phyloP scores from a whole-genome alignment of 2,888 invertebrate species.

The Ennomos erosarius region DNA sequence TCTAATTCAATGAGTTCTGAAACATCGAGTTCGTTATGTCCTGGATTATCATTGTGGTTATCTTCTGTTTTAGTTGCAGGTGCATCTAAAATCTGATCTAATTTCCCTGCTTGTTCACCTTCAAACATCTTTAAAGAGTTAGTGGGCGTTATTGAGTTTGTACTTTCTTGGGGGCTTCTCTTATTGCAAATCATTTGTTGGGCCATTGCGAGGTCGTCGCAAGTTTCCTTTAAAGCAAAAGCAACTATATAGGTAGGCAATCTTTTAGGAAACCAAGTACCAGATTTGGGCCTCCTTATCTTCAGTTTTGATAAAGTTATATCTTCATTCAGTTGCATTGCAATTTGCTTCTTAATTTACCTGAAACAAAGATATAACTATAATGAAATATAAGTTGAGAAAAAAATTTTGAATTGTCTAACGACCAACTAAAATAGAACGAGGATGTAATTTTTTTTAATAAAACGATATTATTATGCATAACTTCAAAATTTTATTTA shows the following conservation, averaged over 20 bases:
- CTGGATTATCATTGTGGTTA: neutral
- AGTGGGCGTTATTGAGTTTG: conserved; percentile 42
- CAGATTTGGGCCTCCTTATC: conserved; percentile 33
- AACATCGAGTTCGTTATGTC: neutral
- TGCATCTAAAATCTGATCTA: conserved; percentile 23
- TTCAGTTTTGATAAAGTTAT: conserved; percentile 16
- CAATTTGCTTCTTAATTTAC: conserved; percentile 22
- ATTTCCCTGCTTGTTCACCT: conserved; percentile 31
- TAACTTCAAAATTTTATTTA: conserved; percentile 32
- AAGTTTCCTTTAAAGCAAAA: conserved; percentile 52
- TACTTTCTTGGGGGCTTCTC: conserved; percentile 42
- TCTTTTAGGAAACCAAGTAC: conserved; percentile 39
- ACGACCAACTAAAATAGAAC: too few relatives aligned
- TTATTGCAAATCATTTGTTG: conserved; percentile 48
- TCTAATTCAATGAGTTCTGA: conserved; percentile 1
- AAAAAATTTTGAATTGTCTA: conserved; percentile 2
- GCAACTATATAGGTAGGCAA: conserved; percentile 51
- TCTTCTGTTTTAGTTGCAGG: conserved; percentile 35
- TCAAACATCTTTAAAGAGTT: conserved; percentile 45
- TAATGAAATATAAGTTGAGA: conserved; percentile 2
- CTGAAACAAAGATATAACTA: conserved; percentile 28
- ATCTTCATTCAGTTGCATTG: conserved; percentile 39
- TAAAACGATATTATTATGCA: neutral
- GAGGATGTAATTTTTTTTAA: conserved; percentile 36
- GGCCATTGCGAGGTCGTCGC: conserved; percentile 46